phyloP scores from a whole-genome alignment of 2,888 invertebrate species.

The Rhagophthalmus giganteus region DNA sequence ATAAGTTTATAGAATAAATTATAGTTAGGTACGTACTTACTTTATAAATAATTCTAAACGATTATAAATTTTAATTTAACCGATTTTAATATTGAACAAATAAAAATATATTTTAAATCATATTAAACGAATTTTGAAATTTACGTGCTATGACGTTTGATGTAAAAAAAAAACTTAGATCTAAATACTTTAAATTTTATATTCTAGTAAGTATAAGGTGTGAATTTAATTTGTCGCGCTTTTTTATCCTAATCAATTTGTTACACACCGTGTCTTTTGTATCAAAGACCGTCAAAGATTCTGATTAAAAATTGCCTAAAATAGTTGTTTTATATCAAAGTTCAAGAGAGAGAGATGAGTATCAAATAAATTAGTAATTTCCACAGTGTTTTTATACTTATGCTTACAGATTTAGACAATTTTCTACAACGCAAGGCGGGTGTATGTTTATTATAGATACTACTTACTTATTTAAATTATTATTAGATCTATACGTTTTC shows the following conservation, averaged over 20 bases:
- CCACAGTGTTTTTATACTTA: neutral
- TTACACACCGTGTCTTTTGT: constrained; percentile 2
- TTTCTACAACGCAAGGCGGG: too few species aligned
- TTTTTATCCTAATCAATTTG: constrained; percentile 9
- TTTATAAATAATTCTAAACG: too few species aligned
- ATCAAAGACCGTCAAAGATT: constrained; percentile 3
- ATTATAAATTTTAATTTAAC: too few species aligned
- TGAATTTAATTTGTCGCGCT: constrained; percentile 1
- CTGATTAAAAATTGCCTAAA: constrained; percentile 9
- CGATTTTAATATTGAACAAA: too few species aligned
- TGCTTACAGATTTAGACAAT: too few species aligned
- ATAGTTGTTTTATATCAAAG: neutral
- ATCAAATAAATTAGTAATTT: neutral
- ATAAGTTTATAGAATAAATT: constrained; percentile 5
- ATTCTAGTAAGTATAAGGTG: neutral
- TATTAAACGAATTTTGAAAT: too few species aligned
- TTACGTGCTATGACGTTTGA: too few species aligned
- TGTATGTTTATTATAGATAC: too few species aligned
- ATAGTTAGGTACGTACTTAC: too few species aligned
- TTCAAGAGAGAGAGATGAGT: neutral
- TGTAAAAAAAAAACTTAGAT: neutral
- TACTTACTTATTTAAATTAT: too few species aligned
- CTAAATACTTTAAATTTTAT: neutral
- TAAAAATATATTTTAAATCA: too few species aligned
- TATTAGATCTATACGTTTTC: too few species aligned